These are phyloP conservation scores for Tinea trinotella DNA, from an alignment of 2,888 invertebrate genomes.

Conservation along the genomic window DNA sequence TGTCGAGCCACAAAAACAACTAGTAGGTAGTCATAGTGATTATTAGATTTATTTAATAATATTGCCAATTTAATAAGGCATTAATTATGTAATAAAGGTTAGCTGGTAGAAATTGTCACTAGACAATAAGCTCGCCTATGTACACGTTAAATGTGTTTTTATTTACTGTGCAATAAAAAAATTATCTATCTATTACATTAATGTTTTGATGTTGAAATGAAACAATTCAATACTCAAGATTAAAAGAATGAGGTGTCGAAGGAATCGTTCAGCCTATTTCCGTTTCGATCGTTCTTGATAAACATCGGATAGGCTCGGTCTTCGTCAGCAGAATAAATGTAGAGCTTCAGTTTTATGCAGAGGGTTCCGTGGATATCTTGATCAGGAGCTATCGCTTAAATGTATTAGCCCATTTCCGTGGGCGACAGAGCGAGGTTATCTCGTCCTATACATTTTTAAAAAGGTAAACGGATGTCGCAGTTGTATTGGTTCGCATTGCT, in stretches of 20 bases:
- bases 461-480: constrained; percentile 33
- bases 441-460: constrained; percentile 44
- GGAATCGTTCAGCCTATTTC: constrained; percentile 7
- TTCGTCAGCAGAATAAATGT: constrained; percentile 25
- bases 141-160: too few relatives aligned
- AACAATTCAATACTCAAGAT: background rate
- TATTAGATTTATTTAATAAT: too few relatives aligned
- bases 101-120: too few relatives aligned
- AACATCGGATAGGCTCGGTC: constrained; percentile 24
- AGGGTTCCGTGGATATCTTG: constrained; percentile 32
- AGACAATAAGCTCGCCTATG: too few relatives aligned
- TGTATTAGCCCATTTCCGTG: constrained; percentile 47
- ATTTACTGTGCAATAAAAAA: too few relatives aligned
- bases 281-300: constrained; percentile 26
- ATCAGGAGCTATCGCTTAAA: constrained; percentile 28
- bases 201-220: too few relatives aligned
- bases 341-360: constrained; percentile 19
- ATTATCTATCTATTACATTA: too few relatives aligned
- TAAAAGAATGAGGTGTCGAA: background rate
- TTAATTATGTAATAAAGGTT: too few relatives aligned
- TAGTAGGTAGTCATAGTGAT: too few relatives aligned
- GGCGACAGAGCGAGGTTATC: constrained; percentile 38
- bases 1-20: too few relatives aligned
- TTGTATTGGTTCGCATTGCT: background rate
- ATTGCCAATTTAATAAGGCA: too few relatives aligned